phyloP scores from a whole-genome alignment of 2,888 invertebrate genomes.

The Podabrus alpinus region DNA sequence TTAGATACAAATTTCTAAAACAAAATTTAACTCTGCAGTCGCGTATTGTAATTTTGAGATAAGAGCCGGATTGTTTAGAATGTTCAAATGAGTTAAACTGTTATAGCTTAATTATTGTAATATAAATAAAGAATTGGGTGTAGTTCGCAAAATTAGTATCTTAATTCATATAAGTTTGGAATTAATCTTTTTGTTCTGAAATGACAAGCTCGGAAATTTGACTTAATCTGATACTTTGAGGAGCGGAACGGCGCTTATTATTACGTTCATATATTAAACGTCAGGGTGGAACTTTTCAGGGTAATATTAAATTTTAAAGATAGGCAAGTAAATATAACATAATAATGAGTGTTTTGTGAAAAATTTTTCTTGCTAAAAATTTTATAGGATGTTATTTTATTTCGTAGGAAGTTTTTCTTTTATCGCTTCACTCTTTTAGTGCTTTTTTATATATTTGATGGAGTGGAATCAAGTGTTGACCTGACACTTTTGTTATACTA shows the following conservation, averaged over 20 bases:
- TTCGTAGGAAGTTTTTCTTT: slow-evolving; percentile 12
- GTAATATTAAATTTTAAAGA: slow-evolving; percentile 13
- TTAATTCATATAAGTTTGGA: slow-evolving; percentile 15
- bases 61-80: neutral
- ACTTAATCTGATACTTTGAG: slow-evolving; percentile 15
- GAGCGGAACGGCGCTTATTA: slow-evolving; percentile 7
- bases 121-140: slow-evolving; percentile 18
- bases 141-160: slow-evolving; percentile 18
- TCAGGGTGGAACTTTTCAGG: neutral
- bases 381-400: slow-evolving; percentile 20
- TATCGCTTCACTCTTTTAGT: slow-evolving; percentile 16
- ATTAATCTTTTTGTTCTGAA: slow-evolving; percentile 24
- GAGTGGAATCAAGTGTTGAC: slow-evolving; percentile 8
- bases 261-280: slow-evolving; percentile 19
- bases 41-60: neutral
- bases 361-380: neutral
- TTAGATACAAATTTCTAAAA: neutral
- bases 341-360: neutral
- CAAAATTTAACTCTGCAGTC: neutral
- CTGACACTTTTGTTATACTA: slow-evolving; percentile 2
- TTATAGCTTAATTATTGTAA: slow-evolving; percentile 9
- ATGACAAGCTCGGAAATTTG: slow-evolving; percentile 16
- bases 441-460: slow-evolving; percentile 7
- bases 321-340: neutral
- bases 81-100: neutral